phyloP scores from a whole-genome alignment of 92 coral and sea anemone genomes.

The Palythoa caribaeorum region DNA sequence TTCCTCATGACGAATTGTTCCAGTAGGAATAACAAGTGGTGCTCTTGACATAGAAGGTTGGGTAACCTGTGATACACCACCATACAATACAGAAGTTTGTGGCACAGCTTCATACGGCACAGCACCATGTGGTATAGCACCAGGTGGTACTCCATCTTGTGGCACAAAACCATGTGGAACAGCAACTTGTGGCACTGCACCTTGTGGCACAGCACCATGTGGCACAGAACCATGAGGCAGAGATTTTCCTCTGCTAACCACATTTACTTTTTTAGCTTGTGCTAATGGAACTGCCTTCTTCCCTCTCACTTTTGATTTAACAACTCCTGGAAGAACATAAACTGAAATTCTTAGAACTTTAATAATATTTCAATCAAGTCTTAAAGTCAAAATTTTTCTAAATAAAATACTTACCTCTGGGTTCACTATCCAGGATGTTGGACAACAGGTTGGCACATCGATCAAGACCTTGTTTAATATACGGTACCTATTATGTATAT shows the following conservation, averaged over 20 bases:
- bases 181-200: too few species aligned
- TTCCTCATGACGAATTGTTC: neutral
- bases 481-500: constrained; percentile 65
- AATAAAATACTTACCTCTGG: constrained; percentile 59
- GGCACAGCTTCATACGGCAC: too few species aligned
- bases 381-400: neutral
- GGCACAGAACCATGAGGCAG: neutral
- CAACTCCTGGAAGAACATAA: neutral
- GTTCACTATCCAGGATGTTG: constrained; percentile 84
- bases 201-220: neutral
- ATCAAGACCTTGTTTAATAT: constrained; percentile 86
- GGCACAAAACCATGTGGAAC: too few species aligned
- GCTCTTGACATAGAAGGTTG: constrained; percentile 9
- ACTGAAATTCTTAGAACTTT: neutral
- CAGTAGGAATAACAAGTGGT: constrained; percentile 44
- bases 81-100: neutral
- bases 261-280: constrained; percentile 1
- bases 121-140: too few species aligned
- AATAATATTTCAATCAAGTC: neutral
- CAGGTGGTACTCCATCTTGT: too few species aligned
- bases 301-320: neutral
- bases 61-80: neutral
- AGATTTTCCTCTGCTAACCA: neutral
- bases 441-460: constrained; percentile 94
- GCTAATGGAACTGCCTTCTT: neutral